Evolutionary conservation across 2,888 invertebrate genomes (phyloP).

Genomic region (Neuroscelio doddi): DNA sequence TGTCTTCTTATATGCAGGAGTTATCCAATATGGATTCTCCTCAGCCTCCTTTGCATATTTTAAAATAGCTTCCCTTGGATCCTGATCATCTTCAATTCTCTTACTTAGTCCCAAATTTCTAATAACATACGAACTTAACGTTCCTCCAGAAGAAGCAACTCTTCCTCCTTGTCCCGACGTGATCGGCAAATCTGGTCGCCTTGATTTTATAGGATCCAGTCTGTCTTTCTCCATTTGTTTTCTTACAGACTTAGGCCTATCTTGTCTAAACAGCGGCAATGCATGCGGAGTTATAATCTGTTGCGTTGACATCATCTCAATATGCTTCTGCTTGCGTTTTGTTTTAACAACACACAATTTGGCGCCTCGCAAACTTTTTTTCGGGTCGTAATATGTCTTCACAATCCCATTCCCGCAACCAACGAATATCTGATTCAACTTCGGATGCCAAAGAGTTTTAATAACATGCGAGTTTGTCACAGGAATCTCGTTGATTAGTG

Average conservation of each 20-base stretch:
- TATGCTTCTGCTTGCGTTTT: constrained; percentile 84
- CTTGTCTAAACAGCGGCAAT: constrained; percentile 94
- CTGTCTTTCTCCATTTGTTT: constrained; percentile 94
- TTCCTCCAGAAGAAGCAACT: constrained; percentile 95
- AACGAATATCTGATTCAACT: constrained; percentile 96
- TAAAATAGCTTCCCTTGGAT: constrained; percentile 95
- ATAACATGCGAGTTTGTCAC: constrained; percentile 89
- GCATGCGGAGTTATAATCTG: constrained; percentile 98
- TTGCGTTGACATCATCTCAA: constrained; percentile 90
- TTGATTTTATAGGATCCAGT: constrained; percentile 88
- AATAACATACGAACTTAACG: constrained; percentile 96
- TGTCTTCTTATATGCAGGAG: constrained; percentile 91
- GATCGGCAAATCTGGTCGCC: constrained; percentile 88
- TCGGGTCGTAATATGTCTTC: constrained; percentile 92
- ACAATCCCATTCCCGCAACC: constrained; percentile 93
- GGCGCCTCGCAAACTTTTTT: constrained; percentile 90
- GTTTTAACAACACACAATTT: constrained; percentile 90
- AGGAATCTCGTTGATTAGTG: constrained; percentile 81
- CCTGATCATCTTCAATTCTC: constrained; percentile 89
- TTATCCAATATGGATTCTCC: constrained; percentile 97
- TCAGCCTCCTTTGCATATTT: constrained; percentile 96
- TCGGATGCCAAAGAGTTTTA: constrained; percentile 95
- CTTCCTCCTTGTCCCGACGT: constrained; percentile 94
- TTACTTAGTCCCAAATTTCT: constrained; percentile 95
- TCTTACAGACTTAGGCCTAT: constrained; percentile 88